Base-by-base conservation (phyloP, 2,888 invertebrate genomes). In the Callimorpha dominula region DNA sequence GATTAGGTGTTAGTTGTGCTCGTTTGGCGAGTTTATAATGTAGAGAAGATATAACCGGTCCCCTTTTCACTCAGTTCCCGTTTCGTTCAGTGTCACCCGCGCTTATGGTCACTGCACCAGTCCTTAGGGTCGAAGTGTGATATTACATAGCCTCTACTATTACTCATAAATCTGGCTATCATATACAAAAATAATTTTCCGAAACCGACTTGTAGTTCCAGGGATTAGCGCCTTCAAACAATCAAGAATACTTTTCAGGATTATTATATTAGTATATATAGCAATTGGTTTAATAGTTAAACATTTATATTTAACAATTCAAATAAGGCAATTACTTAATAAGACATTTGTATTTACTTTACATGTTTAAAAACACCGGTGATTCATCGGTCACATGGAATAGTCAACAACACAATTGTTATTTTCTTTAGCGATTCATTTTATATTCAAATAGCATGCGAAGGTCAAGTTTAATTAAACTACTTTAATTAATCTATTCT, bases 371-470 rank as follows among this genome's bases (percentile, higher is more conserved):
- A 54, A 9, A 11, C 9, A 60, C 11, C 14, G 12, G 12, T 60
- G 57, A 60, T 31, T 60, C 57, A 31, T 60, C 5, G 9, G 6
- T 31, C 31, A 31, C 11, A 60, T 15, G 12, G 6, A 11, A 0
- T 50, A 50, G 20, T 60, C 20, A 12, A 20, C 20, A 4, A 20
- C 11, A 6, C 11, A 11, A 60, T 15, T 7, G n/a, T 12, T 60
- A 12, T 12, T 60, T 60, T 60, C 57, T 20, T 12, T 60, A 6
- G 20, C 12, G 12, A 31, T 31, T 60, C 57, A 6, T 57, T n/a
- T 57, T 57, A n/a, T 57, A 67, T 68, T 73, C 70, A 80, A 63
- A 63, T 72, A 62, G 71, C 73, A 57, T 57, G 12, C 14, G 20
- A 31, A 60, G 57, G 57, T 31, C 57, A 60, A 60, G 57, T 31